These are phyloP conservation scores for Syrmaticus mikado DNA, from an alignment of 2,113 vertebrate species.

Conservation along the genomic window DNA sequence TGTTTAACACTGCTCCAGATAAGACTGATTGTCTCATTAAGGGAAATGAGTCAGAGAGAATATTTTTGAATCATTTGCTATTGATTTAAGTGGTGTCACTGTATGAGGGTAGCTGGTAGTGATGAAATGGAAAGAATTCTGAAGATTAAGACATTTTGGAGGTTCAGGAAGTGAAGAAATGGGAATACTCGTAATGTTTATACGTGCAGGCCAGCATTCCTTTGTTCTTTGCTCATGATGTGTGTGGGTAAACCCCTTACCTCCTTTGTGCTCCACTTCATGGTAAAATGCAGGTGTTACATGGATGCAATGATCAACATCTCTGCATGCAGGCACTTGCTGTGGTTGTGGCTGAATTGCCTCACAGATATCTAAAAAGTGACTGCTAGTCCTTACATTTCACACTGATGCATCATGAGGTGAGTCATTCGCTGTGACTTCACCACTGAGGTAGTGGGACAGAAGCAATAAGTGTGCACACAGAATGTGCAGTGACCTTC, in stretches of 20 bases:
- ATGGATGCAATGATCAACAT: not conserved
- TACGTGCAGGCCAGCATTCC: not conserved
- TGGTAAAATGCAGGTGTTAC: not conserved
- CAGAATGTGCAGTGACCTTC: not conserved
- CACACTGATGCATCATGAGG: not conserved
- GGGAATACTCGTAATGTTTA: not conserved
- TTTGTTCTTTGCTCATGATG: not conserved
- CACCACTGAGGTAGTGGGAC: not conserved
- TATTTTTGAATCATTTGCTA: not conserved
- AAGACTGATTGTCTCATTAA: conserved; percentile 8
- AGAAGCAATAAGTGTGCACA: not conserved
- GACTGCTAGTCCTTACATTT: not conserved
- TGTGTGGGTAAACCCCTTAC: not conserved
- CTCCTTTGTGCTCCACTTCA: not conserved
- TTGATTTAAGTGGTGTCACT: not conserved
- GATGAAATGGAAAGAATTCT: not conserved
- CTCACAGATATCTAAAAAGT: not conserved
- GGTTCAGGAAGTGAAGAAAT: not conserved
- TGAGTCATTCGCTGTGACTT: not conserved
- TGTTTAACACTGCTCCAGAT: not conserved
- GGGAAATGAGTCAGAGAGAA: not conserved
- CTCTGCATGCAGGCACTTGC: rapidly evolving
- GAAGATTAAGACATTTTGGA: not conserved
- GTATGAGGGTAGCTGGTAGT: not conserved
- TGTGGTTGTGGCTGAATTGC: not conserved